Evolutionary conservation across 2,113 vertebrate genomes (phyloP).

Genomic region (Daubentonia madagascariensis): DNA sequence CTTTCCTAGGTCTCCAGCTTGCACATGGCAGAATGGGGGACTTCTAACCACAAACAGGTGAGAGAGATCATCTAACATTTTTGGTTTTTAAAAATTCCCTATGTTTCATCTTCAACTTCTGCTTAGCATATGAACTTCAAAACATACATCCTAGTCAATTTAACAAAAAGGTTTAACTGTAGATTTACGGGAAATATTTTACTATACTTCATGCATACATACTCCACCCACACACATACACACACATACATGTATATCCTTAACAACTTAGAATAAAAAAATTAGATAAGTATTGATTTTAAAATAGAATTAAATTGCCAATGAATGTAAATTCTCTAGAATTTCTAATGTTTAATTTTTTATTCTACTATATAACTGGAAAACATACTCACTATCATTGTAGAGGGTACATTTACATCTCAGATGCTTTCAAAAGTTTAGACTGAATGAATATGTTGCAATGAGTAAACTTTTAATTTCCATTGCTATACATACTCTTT

Average conservation of each 20-base stretch:
- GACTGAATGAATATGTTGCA: not conserved
- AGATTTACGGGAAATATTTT: not conserved
- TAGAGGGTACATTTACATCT: not conserved
- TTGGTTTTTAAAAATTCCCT: not conserved
- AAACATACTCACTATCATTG: not conserved
- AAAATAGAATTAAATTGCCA: not conserved
- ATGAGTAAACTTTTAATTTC: not conserved
- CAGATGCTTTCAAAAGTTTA: not conserved
- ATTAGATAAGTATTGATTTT: not conserved
- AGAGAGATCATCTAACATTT: not conserved
- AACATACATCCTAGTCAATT: not conserved
- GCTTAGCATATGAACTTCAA: not conserved
- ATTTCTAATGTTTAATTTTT: not conserved
- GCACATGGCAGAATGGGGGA: not conserved
- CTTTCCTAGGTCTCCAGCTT: not conserved
- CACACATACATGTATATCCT: not conserved
- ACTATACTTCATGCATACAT: not conserved
- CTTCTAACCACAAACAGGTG: not conserved
- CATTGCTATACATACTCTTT: not conserved
- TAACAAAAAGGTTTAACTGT: not conserved
- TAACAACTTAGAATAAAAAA: not conserved
- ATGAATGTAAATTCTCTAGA: not conserved
- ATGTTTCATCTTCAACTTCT: not conserved
- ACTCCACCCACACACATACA: not conserved
- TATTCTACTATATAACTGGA: not conserved